Base-by-base conservation (phyloP, 2,888 invertebrate species). In the Augochlorella aurata region DNA sequence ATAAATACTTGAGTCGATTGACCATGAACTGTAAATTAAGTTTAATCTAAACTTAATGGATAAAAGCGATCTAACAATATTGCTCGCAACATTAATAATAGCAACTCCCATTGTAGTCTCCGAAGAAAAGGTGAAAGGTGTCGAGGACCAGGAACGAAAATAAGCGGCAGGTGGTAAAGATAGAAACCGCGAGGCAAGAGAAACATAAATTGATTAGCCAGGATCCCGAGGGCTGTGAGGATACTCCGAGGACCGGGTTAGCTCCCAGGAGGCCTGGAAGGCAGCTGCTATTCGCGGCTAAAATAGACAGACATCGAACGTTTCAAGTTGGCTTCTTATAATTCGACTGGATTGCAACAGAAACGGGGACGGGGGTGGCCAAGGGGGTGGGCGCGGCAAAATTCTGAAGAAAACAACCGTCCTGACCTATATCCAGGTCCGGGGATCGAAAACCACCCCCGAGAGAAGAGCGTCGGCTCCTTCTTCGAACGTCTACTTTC, bases 341-440 rank as follows among this genome's bases (percentile, higher is more conserved):
- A 80, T 75, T 76, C 77, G 74, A 71, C 63, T 50, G 47, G 71
- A 74, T 70, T 54, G 70, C 38, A 52, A 54, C 14, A 63, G 58
- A 38, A 24, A 67, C 67, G 67, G 47, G 67, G 4, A 29, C 29
- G 29, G 5, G 49, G 18, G 45, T 21, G 29, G 49, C 21, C 10
- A 16, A 16, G 44, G 9, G 54, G 24, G 12, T 7, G 29, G 16
- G 47, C 12, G 45, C 24, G 38, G 68, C 21, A 21, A 79, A 74
- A 85, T 81, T 77, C 72, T 63, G 76, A 68, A 61, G 84, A 85
- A 84, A 84, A 81, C 84, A 85, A 81, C 70, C 79, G 66, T 68
- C 54, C 75, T 83, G 85, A 84, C 79, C 76, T 61, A 80, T 83
- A 82, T 84, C 79, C 79, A 73, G 29, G 24, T 68, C 61, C 44